A percentile compares a stretch with the other conserved stretches of the same genome.
Conservation (phyloP, 2,888 invertebrate genomes). For the Erebia ligea region DNA sequence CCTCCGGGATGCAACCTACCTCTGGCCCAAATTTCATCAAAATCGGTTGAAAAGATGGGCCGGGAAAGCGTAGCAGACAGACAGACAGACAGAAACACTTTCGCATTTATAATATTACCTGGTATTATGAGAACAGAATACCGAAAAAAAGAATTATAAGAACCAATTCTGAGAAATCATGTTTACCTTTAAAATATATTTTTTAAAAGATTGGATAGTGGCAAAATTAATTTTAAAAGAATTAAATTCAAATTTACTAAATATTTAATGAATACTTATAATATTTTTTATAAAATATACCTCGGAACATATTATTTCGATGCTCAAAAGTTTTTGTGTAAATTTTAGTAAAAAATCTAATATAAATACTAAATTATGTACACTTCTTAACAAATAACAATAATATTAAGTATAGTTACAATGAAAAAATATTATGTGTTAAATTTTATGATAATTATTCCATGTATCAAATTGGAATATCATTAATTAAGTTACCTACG, state of each 20-base stretch:
- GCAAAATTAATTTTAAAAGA: background rate
- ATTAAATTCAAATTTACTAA: background rate
- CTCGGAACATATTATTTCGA: conserved; percentile 33
- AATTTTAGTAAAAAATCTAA: conserved; percentile 63
- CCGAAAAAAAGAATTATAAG: too few species aligned
- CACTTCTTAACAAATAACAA: conserved; percentile 34
- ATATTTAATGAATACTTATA: background rate
- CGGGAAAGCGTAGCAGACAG: too few species aligned
- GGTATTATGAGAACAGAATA: too few species aligned
- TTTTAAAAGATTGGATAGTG: background rate
- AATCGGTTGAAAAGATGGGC: too few species aligned
- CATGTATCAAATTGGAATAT: background rate
- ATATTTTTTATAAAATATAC: conserved; percentile 2
- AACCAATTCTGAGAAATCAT: too few species aligned
- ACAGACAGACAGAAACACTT: too few species aligned
- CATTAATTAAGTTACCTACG: background rate
- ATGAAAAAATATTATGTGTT: conserved; percentile 12
- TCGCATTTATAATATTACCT: too few species aligned
- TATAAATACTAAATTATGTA: conserved; percentile 49
- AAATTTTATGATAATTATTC: background rate
- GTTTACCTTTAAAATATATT: background rate
- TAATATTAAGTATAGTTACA: background rate
- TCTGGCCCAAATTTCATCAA: too few species aligned
- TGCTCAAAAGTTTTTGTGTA: conserved; percentile 40
- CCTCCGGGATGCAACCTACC: too few species aligned